These are phyloP conservation scores for Neopipo cinnamomea DNA, from an alignment of 2,113 vertebrate genomes.

Conservation along the genomic window DNA sequence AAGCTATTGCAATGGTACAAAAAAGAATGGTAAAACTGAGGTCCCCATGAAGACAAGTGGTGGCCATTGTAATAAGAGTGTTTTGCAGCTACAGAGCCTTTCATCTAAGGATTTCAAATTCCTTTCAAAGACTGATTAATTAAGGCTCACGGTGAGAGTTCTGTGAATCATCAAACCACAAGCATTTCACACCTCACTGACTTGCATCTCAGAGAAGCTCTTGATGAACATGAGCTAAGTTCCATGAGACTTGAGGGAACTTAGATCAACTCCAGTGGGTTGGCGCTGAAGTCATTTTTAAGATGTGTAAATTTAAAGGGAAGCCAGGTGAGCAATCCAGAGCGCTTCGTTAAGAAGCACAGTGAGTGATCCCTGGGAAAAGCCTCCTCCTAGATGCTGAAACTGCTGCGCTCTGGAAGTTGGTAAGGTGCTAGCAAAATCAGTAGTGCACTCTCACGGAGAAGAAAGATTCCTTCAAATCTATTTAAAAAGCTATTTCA, in stretches of 20 bases:
- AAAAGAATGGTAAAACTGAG: not conserved
- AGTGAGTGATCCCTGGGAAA: not conserved
- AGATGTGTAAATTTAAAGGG: slow-evolving; percentile 55
- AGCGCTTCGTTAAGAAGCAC: not conserved
- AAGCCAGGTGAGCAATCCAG: slow-evolving; percentile 48
- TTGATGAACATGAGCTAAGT: slow-evolving; percentile 53
- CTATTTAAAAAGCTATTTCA: not conserved
- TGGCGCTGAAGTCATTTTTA: slow-evolving; percentile 50
- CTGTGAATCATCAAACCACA: slow-evolving; percentile 67
- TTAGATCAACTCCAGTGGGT: slow-evolving; percentile 53
- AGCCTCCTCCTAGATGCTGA: not conserved
- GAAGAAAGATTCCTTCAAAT: not conserved
- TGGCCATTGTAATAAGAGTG: slow-evolving; percentile 39
- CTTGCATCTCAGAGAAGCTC: slow-evolving; percentile 66
- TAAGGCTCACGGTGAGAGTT: slow-evolving; percentile 61
- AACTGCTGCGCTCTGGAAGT: not conserved
- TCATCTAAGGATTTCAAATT: slow-evolving; percentile 67
- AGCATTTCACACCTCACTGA: slow-evolving; percentile 71
- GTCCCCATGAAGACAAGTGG: slow-evolving; percentile 13
- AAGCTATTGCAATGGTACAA: not conserved
- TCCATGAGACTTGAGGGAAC: slow-evolving; percentile 65
- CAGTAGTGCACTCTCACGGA: not conserved
- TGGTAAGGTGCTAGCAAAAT: not conserved
- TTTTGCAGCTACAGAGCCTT: slow-evolving; percentile 48
- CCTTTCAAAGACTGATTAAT: slow-evolving; percentile 67